Conservation (phyloP, 2,797 vertebrate species). For the Periparus ater region DNA sequence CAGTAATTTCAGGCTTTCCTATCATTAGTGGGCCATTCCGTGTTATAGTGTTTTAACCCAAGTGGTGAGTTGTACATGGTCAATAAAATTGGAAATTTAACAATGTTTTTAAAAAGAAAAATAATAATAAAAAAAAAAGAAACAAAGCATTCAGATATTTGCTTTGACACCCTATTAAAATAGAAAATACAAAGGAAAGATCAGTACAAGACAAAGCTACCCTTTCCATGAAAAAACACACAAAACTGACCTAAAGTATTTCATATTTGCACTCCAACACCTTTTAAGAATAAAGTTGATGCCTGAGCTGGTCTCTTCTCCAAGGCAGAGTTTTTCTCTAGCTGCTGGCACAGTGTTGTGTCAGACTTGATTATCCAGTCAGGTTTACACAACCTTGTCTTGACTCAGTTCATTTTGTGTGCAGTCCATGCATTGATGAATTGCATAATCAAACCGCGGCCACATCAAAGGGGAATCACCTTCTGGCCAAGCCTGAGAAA, state of each 20-base stretch:
- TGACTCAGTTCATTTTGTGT: not conserved
- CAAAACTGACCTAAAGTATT: not conserved
- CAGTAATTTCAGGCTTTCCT: not conserved
- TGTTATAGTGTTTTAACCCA: not conserved
- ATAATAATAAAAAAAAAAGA: fast-evolving
- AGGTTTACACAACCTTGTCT: not conserved
- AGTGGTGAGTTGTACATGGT: not conserved
- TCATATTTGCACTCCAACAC: not conserved
- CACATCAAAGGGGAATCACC: not conserved
- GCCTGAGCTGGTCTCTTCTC: not conserved
- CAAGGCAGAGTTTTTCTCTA: not conserved
- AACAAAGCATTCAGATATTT: not conserved
- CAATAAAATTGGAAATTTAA: not conserved
- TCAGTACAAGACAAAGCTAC: not conserved
- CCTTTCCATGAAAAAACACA: not conserved
- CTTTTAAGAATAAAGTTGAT: not conserved
- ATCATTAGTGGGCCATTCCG: not conserved
- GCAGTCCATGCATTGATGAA: not conserved
- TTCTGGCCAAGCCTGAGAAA: not conserved
- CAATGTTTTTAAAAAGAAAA: fast-evolving
- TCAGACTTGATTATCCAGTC: not conserved
- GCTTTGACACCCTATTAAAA: not conserved
- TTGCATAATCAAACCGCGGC: not conserved
- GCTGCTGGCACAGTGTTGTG: not conserved
- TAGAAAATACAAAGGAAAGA: not conserved